Percentiles rank a stretch among this genome's conserved stretches.
Evolutionary conservation across 2,888 invertebrate genomes (phyloP).

Genomic region (Scrobipalpa costella): DNA sequence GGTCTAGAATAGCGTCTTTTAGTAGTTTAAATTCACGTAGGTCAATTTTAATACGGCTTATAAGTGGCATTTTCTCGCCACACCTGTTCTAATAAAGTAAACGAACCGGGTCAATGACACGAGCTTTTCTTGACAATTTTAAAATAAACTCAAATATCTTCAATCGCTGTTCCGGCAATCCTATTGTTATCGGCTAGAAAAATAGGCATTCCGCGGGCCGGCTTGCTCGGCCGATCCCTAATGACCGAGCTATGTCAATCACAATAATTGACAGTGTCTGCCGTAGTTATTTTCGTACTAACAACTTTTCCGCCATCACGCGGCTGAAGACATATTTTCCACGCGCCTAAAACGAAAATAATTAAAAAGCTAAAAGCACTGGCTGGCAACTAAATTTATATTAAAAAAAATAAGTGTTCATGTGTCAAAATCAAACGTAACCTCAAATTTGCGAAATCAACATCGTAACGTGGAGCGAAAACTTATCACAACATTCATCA

Average conservation of each 20-base stretch:
- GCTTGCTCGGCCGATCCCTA: conserved; percentile 46
- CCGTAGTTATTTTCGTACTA: conserved; percentile 50
- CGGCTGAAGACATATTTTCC: conserved; percentile 36
- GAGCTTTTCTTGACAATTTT: conserved; percentile 11
- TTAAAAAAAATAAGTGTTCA: conserved; percentile 39
- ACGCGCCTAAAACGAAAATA: conserved; percentile 35
- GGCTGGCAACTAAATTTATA: background rate
- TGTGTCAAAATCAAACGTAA: conserved; percentile 68
- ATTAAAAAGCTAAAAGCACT: conserved; percentile 21
- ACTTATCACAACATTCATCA: conserved; percentile 46
- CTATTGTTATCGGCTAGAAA: conserved; percentile 28
- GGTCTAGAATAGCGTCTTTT: background rate
- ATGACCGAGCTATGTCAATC: conserved; percentile 76
- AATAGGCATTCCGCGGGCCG: conserved; percentile 32
- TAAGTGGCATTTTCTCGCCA: background rate
- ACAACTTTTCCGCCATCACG: conserved; percentile 36
- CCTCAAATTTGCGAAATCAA: conserved; percentile 72
- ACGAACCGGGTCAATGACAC: conserved; percentile 25
- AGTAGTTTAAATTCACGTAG: background rate
- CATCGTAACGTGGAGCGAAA: conserved; percentile 62
- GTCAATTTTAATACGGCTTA: background rate
- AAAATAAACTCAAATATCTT: conserved; percentile 22
- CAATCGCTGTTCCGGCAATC: conserved; percentile 17
- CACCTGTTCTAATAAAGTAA: conserved; percentile 29
- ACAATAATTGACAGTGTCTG: conserved; percentile 76